Conservation (phyloP, 2,797 vertebrate species). For the Calcarius lapponicus region DNA sequence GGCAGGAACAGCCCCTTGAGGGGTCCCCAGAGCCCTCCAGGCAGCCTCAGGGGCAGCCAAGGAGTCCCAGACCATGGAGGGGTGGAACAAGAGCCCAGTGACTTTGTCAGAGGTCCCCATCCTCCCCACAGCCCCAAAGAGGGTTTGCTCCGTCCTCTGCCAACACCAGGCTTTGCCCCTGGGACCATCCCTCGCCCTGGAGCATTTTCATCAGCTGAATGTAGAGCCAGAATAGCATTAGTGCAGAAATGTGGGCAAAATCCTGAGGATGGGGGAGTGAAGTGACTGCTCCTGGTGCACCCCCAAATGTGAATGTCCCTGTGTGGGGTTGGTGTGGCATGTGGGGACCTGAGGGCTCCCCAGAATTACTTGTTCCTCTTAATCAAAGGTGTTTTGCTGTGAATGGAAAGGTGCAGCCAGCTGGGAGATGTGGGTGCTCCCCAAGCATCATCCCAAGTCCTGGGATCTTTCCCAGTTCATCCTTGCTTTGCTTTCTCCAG, state of each 20-base stretch:
- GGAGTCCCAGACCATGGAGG: background rate
- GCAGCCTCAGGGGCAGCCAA: background rate
- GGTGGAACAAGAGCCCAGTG: background rate
- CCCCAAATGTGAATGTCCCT: rapidly evolving
- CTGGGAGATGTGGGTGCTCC: background rate
- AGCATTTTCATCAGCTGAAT: background rate
- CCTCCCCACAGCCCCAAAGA: background rate
- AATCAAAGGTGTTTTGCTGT: background rate
- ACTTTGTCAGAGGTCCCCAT: background rate
- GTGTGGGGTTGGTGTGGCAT: background rate
- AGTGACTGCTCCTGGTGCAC: background rate
- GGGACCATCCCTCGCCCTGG: rapidly evolving
- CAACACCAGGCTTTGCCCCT: background rate
- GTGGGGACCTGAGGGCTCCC: rapidly evolving
- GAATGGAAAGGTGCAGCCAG: background rate
- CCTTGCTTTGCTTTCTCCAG: background rate
- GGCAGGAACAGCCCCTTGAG: background rate
- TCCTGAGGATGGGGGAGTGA: background rate
- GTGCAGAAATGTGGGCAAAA: background rate
- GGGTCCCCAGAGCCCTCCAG: background rate
- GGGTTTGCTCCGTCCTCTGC: background rate
- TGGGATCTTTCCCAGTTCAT: background rate
- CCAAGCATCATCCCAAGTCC: rapidly evolving
- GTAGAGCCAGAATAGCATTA: background rate
- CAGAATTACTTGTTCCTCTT: background rate